These are phyloP conservation scores for Penelope pileata DNA, from an alignment of 2,113 vertebrate species.

Conservation along the genomic window DNA sequence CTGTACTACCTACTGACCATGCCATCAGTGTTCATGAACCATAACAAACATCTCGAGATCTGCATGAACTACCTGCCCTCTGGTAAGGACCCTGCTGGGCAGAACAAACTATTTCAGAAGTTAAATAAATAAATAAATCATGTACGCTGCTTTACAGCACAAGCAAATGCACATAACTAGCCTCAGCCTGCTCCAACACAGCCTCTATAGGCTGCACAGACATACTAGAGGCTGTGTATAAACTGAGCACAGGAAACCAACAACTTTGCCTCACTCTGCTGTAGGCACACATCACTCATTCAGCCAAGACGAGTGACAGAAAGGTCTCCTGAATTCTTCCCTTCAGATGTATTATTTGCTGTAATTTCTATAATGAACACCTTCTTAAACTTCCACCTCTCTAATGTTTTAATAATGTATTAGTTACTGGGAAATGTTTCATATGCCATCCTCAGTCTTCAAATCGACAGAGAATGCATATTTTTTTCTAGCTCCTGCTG, in stretches of 20 bases:
- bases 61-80: neutral
- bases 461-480: neutral
- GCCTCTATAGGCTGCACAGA: no score
- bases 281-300: neutral
- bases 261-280: neutral
- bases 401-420: neutral
- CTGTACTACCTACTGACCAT: neutral
- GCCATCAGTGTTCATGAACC: neutral
- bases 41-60: neutral
- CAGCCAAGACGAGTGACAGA: neutral
- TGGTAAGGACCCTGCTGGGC: neutral
- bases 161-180: neutral
- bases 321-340: neutral
- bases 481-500: neutral
- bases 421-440: neutral
- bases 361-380: neutral
- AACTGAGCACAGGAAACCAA: neutral
- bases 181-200: neutral
- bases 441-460: neutral
- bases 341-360: neutral
- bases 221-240: no score
- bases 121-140: neutral
- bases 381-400: neutral
- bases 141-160: neutral
- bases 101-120: neutral